Percentiles rank a stretch among this genome's conserved stretches.
Evolutionary conservation across 1,140 invertebrate genomes (phyloP).

Genomic region (Schlechtendalia chinensis): DNA sequence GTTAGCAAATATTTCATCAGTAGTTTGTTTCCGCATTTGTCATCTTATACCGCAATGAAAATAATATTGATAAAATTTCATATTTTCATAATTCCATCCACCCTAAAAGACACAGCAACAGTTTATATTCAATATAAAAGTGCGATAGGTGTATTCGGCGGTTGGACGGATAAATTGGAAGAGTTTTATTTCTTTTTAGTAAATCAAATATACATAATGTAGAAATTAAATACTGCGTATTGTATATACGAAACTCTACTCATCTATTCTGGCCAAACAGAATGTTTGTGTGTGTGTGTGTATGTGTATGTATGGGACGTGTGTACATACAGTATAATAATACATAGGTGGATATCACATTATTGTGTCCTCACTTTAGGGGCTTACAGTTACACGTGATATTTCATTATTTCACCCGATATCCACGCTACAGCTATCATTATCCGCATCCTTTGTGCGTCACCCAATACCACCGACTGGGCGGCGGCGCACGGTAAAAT

Average conservation of each 20-base stretch:
- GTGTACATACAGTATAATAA: neutral
- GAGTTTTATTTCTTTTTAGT: too few relatives aligned
- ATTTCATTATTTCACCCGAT: slow-evolving; percentile 50
- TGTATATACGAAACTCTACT: neutral
- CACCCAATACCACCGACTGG: slow-evolving; percentile 30
- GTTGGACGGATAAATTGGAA: too few relatives aligned
- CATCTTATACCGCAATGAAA: too few relatives aligned
- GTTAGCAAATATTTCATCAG: too few relatives aligned
- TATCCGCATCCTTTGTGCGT: slow-evolving; percentile 20
- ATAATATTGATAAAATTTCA: too few relatives aligned
- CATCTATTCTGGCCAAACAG: neutral
- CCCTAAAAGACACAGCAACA: too few relatives aligned
- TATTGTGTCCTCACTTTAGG: slow-evolving; percentile 35
- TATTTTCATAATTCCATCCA: too few relatives aligned
- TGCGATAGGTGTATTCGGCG: too few relatives aligned
- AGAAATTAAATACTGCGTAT: neutral
- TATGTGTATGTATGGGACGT: neutral
- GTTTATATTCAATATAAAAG: too few relatives aligned
- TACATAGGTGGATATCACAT: neutral
- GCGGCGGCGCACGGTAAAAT: neutral
- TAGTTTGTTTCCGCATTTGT: too few relatives aligned
- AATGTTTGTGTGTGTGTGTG: neutral
- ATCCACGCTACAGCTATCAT: slow-evolving; percentile 34
- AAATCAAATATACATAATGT: too few relatives aligned
- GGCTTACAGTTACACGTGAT: slow-evolving; percentile 47